Evolutionary conservation across 2,888 invertebrate species (phyloP), one percentile per base, ranked within the genome.

Genomic region (Stenichneumon culpator): DNA sequence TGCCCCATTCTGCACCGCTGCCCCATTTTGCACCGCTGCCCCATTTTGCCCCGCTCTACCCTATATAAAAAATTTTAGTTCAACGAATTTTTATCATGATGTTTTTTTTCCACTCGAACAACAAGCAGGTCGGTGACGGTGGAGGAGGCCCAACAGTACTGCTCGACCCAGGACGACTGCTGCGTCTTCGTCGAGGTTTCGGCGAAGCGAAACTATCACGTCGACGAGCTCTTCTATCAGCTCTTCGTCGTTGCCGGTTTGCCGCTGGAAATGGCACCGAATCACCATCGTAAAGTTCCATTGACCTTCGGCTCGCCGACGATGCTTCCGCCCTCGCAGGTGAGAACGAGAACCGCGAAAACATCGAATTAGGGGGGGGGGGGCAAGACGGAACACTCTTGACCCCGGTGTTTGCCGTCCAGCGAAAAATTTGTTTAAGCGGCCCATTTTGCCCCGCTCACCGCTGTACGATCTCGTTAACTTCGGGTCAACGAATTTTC

Each of bases 181-280:
- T 97, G 97, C 93, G 96, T 96, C 52, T 97, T 97, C 94, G 95
- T 98, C 25, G 98, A 98, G 92, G 97, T 97, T 32, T 98, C 98
- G 52, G 98, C 98, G 5, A 97, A 97, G 93, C 96, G 96, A 91
- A 97, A 97, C 94, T 95, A 95, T 87, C 96, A 96, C 91, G 97
- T 98, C 73, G 97, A 98, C 91, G 97, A 98, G 91, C 95, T 97
- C 19, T 98, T 98, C 94, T 97, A 97, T 93, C 97, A 97, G 89
- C 95, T 98, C 14, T 98, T 98, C 93, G 96, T 97, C 79, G 96
- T 97, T 69, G 97, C 97, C 39, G 97, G 97, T 92, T 94, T 98
- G 82, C 98, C 98, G 0, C 94, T 97, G 90, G 98, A 98, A 95
- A 98, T 98, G 98, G 97, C 97, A 25, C 97, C 97, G 0, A 97